Base-by-base conservation (phyloP, 1,140 invertebrate genomes). In the Caerostris extrusa region DNA sequence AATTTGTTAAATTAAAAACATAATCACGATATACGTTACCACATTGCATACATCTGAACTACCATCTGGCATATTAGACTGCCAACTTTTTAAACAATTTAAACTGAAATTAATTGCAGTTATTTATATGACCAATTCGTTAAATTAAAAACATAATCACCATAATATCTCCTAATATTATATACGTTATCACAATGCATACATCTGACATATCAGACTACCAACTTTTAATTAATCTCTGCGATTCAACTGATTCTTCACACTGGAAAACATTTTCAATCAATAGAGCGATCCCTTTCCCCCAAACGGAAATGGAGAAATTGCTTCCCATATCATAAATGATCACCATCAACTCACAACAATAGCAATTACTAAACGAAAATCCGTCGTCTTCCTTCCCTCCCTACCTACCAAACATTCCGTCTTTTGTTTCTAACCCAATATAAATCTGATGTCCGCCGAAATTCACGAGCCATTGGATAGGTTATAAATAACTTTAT, bases 401-500 rank as follows among this genome's bases (percentile, higher is more conserved):
- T 17, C 8, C 14, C 17, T 64, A 50, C 34, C 34, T 50, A 77
- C 71, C 71, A 77, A 77, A 77, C 71, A 77, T 77, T 77, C 34
- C 19, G 17, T 58, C 83, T 60, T 85, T 85, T 85, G 83, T 85
- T 85, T 60, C 56, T 17, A 85, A 85, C 83, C 57, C 61, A 64
- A 64, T 90, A 90, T 57, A 90, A 90, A 90, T 71, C 88, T 77
- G 56, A 69, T 71, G 67, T 90, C 55, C 88, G 14, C 17, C 57
- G 88, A 90, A 77, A 71, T 53, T 64, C 88, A 90, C 88, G 67
- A 71, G 88, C 64, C 61, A 90, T 90, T 55, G 57, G 57, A 71
- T 71, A 77, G 88, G 88, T 50, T 90, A 90, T 90, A 77, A 77
- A 90, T 90, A 90, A 90, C 56, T 55, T 77, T 58, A 14, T 90